Conservation (phyloP, 2,888 invertebrate species). For the Ennomos quercinarius region DNA sequence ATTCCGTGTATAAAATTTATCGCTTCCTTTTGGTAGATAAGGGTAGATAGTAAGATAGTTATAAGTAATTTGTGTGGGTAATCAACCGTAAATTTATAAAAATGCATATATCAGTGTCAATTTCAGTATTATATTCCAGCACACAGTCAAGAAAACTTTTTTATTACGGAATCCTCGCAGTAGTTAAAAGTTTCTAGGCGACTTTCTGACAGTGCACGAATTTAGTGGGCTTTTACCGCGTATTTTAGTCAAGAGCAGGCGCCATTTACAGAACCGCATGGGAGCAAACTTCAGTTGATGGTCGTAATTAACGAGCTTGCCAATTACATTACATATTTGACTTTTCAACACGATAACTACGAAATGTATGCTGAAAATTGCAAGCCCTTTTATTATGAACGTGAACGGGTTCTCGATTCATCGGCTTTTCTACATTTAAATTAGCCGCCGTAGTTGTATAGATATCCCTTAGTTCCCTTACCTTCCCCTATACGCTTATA, state of each 20-base stretch:
- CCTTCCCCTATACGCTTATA: no score
- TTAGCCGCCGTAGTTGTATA: no score
- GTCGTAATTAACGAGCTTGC: conserved; percentile 18
- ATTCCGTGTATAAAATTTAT: no score
- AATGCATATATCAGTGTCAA: conserved; percentile 19
- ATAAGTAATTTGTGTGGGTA: no score
- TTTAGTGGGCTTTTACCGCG: conserved; percentile 4
- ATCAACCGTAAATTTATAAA: no score
- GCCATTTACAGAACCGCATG: not conserved
- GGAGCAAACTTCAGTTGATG: conserved; percentile 9
- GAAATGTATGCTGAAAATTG: no score
- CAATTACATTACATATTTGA: conserved; percentile 2
- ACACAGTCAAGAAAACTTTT: conserved; percentile 9
- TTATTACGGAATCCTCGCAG: conserved; percentile 7
- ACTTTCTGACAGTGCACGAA: not conserved
- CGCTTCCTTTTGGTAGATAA: no score
- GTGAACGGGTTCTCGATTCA: no score
- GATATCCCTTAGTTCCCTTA: no score
- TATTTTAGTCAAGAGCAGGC: conserved; percentile 2
- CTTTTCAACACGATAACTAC: not conserved
- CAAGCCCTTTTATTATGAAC: no score
- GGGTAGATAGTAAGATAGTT: no score
- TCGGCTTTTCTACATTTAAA: no score
- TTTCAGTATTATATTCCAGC: conserved; percentile 15
- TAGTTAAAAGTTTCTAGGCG: conserved; percentile 7